These are phyloP conservation scores for Agrenia bidenticulata DNA, from an alignment of 2,888 invertebrate genomes.

Conservation along the genomic window DNA sequence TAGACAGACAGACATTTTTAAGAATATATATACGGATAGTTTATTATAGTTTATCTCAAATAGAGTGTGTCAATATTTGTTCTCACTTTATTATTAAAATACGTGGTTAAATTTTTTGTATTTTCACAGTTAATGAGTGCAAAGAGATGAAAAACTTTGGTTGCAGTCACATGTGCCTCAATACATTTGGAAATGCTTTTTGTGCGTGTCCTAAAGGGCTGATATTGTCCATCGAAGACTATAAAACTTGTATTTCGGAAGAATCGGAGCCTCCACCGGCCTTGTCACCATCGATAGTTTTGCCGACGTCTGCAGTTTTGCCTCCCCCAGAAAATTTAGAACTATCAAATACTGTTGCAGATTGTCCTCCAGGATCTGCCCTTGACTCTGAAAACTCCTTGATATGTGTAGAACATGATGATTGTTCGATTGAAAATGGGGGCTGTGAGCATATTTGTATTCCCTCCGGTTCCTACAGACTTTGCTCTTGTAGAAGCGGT, in stretches of 20 bases:
- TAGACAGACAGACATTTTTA: too few species aligned
- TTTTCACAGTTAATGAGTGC: constrained; percentile 62
- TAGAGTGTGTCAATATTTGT: too few species aligned
- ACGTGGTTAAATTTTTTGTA: too few species aligned
- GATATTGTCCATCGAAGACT: constrained; percentile 55
- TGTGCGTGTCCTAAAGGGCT: constrained; percentile 62
- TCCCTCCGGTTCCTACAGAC: constrained; percentile 60
- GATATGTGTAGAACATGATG: constrained; percentile 55
- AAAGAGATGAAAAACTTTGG: constrained; percentile 55
- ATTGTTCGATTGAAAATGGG: constrained; percentile 59
- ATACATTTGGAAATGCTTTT: constrained; percentile 59
- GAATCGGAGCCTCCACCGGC: constrained; percentile 14
- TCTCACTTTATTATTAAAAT: too few species aligned
- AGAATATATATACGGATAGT: too few species aligned
- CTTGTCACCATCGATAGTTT: constrained; percentile 19
- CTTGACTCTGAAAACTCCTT: constrained; percentile 53
- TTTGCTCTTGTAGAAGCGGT: constrained; percentile 59
- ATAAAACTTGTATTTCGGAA: constrained; percentile 54
- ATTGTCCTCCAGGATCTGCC: constrained; percentile 57
- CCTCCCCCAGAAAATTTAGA: constrained; percentile 47
- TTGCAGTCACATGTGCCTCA: constrained; percentile 60
- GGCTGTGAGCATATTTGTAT: constrained; percentile 63
- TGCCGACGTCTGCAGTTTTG: not conserved
- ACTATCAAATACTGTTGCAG: constrained; percentile 30
- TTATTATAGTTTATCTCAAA: too few species aligned